Evolutionary conservation across 2,797 vertebrate genomes (phyloP), one percentile per base, ranked within the genome.

Genomic region (Pangasius macronema): DNA sequence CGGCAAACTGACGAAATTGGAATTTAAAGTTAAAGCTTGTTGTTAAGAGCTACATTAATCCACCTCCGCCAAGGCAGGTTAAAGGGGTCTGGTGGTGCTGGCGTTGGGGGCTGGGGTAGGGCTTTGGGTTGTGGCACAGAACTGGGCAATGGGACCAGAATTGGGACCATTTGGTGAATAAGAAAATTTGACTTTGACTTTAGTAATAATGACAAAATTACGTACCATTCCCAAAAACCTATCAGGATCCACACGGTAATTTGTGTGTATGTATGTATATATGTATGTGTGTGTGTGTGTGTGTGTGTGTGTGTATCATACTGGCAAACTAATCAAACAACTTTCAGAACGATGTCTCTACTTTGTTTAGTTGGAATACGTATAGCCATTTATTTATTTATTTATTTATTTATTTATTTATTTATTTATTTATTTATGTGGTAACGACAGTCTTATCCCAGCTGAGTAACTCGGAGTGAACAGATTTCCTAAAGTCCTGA

Each of bases 131-230:
- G n/a, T 22, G 18, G 53, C 51, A 36, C 53, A 9, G 27, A 79
- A 57, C 36, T 39, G 57, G 7, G 22, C 5, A 36, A 39, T 33
- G 77, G 9, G 77, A 27, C 22, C 22, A 61, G 22, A 2, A 36
- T 24, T 33, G 77, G 9, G 77, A 27, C 22, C 22, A 61, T 7
- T 7, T 20, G 36, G 5, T 24, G 14, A 77, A 33, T 33, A 79
- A n/a, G 53, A 57, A 10, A 24, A 59, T 1, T 80, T 24, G 59
- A 65, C 42, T n/a, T 82, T 63, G 11, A 18, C 36, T 61, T 42
- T 27, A 79, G n/a, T 77, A 65, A 49, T 51, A 67, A 82, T 82
- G 20, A 67, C n/a, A 67, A 51, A 51, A 68, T 68, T 14, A 33
- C 10, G 36, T 46, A 67, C 0, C n/a, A 68, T 68, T 49, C 33